Evolutionary conservation across 1,140 invertebrate species (phyloP), one percentile per base, ranked within the genome.

Genomic region (Bombus pascuorum): DNA sequence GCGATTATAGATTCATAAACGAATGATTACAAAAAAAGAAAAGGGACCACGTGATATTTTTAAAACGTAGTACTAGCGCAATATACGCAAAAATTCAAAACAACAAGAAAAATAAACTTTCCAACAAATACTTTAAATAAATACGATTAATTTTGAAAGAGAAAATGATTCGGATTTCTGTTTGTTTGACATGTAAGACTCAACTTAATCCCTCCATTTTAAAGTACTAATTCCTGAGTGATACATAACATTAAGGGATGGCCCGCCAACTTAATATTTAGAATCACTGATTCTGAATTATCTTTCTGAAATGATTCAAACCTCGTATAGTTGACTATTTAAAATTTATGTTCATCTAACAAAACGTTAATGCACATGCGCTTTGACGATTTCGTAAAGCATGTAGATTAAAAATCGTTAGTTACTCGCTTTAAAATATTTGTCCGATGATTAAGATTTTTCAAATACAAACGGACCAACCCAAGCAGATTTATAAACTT

Each of bases 191-290:
- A 28, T 39, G 34, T 74, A 62, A 53, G 28, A 28, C n/a, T 22
- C 44, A 42, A 76, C 74, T 59, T 89, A 89, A 90, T 87, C 85
- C 62, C 86, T 90, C 88, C 89, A 90, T 73, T 90, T 90, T 90
- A 73, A n/a, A 83, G 84, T 65, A 84, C 13, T 47, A 53, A 83
- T 44, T 75, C 71, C 57, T 74, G 47, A 80, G 34, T 9, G 66
- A n/a, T 39, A 62, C 57, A 42, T 44, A 65, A 71, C n/a, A 44
- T 88, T 70, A 87, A 89, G 78, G 88, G 70, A 76, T 87, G 88
- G 89, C 72, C 85, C 88, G 89, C 81, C 44, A 83, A 81, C 70
- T 57, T 77, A 53, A 39, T 47, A 5, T 47, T 42, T n/a, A 15
- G 3, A 66, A 75, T 79, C 34, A 86, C 74, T 81, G 39, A 44